Conservation (phyloP, 1,140 invertebrate species). For the Hycleus phaleratus region DNA sequence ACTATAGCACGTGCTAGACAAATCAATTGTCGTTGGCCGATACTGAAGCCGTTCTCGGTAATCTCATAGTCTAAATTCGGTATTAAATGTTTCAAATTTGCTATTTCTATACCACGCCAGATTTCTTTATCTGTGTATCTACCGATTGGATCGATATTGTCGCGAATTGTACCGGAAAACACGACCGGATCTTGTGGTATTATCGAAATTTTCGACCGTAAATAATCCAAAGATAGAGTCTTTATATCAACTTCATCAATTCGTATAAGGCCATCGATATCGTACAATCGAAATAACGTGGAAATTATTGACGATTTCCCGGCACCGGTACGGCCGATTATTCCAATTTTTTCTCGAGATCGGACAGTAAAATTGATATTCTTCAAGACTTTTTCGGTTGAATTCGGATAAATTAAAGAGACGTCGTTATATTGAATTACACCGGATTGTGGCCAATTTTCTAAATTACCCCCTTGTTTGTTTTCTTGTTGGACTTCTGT, state of each 20-base stretch:
- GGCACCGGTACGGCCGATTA: slow-evolving; percentile 70
- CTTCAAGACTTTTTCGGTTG: slow-evolving; percentile 58
- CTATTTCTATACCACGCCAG: slow-evolving; percentile 75
- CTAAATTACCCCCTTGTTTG: slow-evolving; percentile 50
- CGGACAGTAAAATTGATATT: slow-evolving; percentile 57
- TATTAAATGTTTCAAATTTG: slow-evolving; percentile 53
- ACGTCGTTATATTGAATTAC: slow-evolving; percentile 59
- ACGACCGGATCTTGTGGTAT: slow-evolving; percentile 81
- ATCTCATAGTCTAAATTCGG: slow-evolving; percentile 50
- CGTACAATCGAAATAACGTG: slow-evolving; percentile 55
- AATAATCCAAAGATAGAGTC: slow-evolving; percentile 56
- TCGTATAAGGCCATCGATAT: slow-evolving; percentile 45
- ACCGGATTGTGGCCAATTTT: slow-evolving; percentile 61
- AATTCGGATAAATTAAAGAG: slow-evolving; percentile 51
- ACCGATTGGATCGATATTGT: slow-evolving; percentile 81
- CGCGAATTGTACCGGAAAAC: slow-evolving; percentile 71
- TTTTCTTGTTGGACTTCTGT: slow-evolving; percentile 50
- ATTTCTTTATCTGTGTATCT: slow-evolving; percentile 62
- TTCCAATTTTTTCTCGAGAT: slow-evolving; percentile 58
- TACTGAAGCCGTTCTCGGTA: slow-evolving; percentile 52
- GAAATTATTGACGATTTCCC: slow-evolving; percentile 76
- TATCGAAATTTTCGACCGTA: slow-evolving; percentile 65
- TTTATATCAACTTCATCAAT: slow-evolving; percentile 52
- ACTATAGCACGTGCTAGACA: slow-evolving; percentile 56
- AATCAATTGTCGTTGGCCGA: slow-evolving; percentile 47